Conservation (phyloP, 2,888 invertebrate genomes). For the Perithous albicinctus region DNA sequence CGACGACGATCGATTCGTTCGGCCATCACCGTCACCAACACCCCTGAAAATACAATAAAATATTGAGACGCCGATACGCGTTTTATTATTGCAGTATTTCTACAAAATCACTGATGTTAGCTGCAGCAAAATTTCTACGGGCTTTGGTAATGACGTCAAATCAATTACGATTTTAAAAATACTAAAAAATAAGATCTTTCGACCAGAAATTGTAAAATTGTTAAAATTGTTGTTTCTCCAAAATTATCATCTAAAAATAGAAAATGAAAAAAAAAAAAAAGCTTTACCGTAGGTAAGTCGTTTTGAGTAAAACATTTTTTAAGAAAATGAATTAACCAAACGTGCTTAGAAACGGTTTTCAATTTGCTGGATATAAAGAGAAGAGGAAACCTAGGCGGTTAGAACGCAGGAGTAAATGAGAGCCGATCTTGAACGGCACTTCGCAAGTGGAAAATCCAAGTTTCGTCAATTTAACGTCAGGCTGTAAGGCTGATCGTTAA, state of each 20-base stretch:
- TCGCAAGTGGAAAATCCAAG: conserved; percentile 46
- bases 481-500: conserved; percentile 48
- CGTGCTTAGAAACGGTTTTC: conserved; percentile 2
- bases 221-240: too few species aligned
- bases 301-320: conserved; percentile 1
- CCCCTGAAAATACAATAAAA: neutral
- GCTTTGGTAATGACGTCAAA: too few species aligned
- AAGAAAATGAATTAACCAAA: conserved; percentile 4
- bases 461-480: conserved; percentile 34
- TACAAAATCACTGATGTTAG: neutral
- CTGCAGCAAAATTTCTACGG: too few species aligned
- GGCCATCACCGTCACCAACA: neutral
- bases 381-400: conserved; percentile 5
- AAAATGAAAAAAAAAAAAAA: neutral
- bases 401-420: conserved; percentile 25
- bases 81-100: conserved; percentile 8
- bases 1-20: conserved; percentile 6
- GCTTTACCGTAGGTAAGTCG: neutral
- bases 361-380: conserved; percentile 17
- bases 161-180: too few species aligned
- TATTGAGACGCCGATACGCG: neutral
- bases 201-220: too few species aligned
- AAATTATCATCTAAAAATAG: too few species aligned
- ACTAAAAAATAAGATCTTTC: too few species aligned
- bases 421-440: conserved; percentile 42